Evolutionary conservation across 2,888 invertebrate species (phyloP), one percentile per base, ranked within the genome.

Genomic region (Ypsolopha scabrella): DNA sequence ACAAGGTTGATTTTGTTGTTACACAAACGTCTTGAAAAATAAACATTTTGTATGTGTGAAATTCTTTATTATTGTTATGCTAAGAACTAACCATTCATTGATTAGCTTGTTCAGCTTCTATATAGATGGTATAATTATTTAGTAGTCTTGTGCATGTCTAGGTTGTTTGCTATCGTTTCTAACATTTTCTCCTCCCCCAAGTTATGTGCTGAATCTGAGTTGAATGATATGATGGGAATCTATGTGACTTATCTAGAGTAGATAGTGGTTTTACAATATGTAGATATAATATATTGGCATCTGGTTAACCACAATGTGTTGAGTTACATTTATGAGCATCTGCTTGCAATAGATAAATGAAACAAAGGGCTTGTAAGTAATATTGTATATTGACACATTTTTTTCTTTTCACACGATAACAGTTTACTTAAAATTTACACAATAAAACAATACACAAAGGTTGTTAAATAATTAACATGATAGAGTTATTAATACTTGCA

Each of bases 1-100:
- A 82, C 82, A 79, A 83, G 83, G 83, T 85, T 85, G 83, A 83
- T 85, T 86, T 86, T 86, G 86, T 86, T 86, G 85, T 83, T 86
- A 86, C 83, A 82, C 83, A 78, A 82, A 85, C 79, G 82, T 80
- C 79, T 75, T 79, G 77, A 82, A 83, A 80, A 85, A 85, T 83
- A 86, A 85, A 86, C 86, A 83, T 85, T 85, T 85, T 86, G 85
- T 86, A 85, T 81, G 86, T 85, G 86, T 85, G 86, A 81, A 64
- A 53, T 71, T 74, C 67, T 77, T 77, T 60, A 68, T 81, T 76
- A 68, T 76, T 81, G 70, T 65, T 53, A 48, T 37, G 13, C n/a
- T 47, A 37, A 6, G 37, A 36, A n/a, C 48, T 48, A 11, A 36
- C 48, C 48, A 33, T 45, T 41, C 33, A 33, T 24, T 45, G 43